Conservation (phyloP, 2,113 vertebrate species). For the Nannospalax galili region DNA sequence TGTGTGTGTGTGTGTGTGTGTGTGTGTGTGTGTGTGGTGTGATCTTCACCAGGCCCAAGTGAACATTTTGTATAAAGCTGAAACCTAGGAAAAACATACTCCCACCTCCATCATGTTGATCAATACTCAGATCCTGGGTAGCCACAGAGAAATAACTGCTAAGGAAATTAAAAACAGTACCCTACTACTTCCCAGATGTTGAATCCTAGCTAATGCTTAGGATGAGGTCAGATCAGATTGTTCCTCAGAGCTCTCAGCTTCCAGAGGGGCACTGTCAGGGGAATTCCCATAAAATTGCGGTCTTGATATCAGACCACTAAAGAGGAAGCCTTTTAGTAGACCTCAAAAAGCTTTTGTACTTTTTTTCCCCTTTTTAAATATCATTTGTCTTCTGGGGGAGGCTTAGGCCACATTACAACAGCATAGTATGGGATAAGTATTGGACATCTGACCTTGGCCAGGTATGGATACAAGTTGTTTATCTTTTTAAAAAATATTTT, state of each 20-base stretch:
- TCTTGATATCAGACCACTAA: conserved; percentile 63
- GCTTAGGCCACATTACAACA: conserved; percentile 1
- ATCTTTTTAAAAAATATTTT: too few species aligned
- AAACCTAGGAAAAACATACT: conserved; percentile 35
- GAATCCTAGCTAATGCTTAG: conserved; percentile 56
- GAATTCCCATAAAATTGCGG: conserved; percentile 56
- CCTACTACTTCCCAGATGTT: conserved; percentile 50
- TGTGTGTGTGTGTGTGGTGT: not conserved
- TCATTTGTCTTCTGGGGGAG: conserved; percentile 18
- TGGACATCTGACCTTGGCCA: not conserved
- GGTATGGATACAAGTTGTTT: not conserved
- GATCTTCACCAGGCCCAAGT: not conserved
- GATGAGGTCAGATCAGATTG: conserved; percentile 49
- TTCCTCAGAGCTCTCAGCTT: conserved; percentile 46
- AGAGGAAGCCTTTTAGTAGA: conserved; percentile 63
- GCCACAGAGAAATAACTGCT: conserved; percentile 50
- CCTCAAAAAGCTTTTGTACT: conserved; percentile 34
- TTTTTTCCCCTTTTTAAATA: conserved; percentile 13
- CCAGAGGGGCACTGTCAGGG: not conserved
- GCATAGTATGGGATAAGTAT: not conserved
- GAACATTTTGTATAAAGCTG: conserved; percentile 36
- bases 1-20: not conserved
- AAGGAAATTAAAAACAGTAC: conserved; percentile 60
- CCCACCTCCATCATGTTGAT: not conserved
- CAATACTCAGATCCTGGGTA: conserved; percentile 61